A percentile compares a stretch with the other conserved stretches of the same genome.
Evolutionary conservation across 2,888 invertebrate species (phyloP).

Genomic region (Glaucopsyche alexis): DNA sequence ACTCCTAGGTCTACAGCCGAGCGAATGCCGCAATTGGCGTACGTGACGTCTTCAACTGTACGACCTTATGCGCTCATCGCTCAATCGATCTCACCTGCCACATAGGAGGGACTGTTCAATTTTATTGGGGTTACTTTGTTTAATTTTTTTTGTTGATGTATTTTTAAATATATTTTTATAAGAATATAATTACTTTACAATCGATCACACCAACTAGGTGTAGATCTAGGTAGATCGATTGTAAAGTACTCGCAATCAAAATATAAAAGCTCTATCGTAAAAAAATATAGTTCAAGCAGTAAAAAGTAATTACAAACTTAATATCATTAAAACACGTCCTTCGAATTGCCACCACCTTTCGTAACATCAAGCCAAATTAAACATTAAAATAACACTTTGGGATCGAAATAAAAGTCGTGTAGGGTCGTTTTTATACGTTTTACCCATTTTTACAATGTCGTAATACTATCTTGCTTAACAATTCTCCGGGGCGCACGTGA

Average conservation of each 20-base stretch:
- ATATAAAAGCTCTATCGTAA: too few species aligned
- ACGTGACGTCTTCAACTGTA: slow-evolving; percentile 26
- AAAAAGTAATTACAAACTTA: not conserved
- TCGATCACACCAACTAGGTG: too few species aligned
- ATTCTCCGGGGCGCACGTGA: slow-evolving; percentile 26
- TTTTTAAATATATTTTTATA: too few species aligned
- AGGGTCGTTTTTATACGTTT: slow-evolving; percentile 57
- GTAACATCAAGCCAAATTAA: not conserved
- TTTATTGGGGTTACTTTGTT: not conserved
- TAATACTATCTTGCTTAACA: slow-evolving; percentile 51
- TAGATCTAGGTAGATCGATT: too few species aligned
- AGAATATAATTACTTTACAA: too few species aligned
- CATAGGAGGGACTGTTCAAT: not conserved
- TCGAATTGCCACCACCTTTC: not conserved
- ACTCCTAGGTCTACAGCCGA: not conserved
- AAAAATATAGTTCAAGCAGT: too few species aligned
- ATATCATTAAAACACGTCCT: not conserved
- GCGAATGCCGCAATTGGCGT: slow-evolving; percentile 25
- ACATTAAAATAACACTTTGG: slow-evolving; percentile 32
- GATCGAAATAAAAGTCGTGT: slow-evolving; percentile 62
- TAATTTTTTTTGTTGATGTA: not conserved
- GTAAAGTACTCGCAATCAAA: too few species aligned
- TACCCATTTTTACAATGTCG: slow-evolving; percentile 63
- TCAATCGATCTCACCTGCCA: slow-evolving; percentile 22
- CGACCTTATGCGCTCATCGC: slow-evolving; percentile 21